A percentile compares a stretch with the other conserved stretches of the same genome.
phyloP scores from a whole-genome alignment of 1,140 invertebrate genomes.

The Megalonaias nervosa region DNA sequence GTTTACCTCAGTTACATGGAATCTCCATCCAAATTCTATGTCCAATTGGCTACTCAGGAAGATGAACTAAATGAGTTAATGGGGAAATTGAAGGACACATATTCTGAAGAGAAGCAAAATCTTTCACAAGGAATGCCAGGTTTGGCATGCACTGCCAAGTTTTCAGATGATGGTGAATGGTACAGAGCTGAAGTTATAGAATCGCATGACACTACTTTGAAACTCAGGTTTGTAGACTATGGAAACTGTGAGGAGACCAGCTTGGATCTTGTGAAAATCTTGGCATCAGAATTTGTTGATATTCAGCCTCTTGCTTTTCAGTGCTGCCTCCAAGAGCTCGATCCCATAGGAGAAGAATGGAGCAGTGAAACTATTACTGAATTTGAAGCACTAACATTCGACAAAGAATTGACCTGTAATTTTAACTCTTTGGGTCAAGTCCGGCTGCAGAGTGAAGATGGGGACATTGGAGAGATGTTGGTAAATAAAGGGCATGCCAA shows the following conservation, averaged over 20 bases:
- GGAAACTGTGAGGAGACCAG: conserved; percentile 72
- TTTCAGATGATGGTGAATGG: conserved; percentile 80
- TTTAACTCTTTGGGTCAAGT: conserved; percentile 43
- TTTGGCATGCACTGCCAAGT: conserved; percentile 82
- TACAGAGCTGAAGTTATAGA: conserved; percentile 79
- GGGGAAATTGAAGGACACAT: conserved; percentile 48
- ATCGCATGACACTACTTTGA: conserved; percentile 46
- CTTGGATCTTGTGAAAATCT: conserved; percentile 31
- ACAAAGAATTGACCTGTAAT: conserved; percentile 51
- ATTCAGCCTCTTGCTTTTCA: conserved; percentile 50
- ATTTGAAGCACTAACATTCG: conserved; percentile 50
- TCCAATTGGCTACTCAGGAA: conserved; percentile 52
- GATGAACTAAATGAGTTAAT: conserved; percentile 70
- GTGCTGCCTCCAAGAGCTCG: conserved; percentile 47
- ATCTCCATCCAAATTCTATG: conserved; percentile 53
- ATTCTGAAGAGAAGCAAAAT: conserved; percentile 12
- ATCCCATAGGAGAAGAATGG: conserved; percentile 42
- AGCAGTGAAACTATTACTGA: conserved; percentile 44
- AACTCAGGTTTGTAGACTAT: conserved; percentile 74
- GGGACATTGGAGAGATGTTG: conserved; percentile 35
- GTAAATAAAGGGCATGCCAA: conserved; percentile 28
- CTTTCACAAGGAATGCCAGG: conserved; percentile 59
- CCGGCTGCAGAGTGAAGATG: conserved; percentile 44
- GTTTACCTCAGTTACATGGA: conserved; percentile 51
- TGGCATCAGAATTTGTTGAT: conserved; percentile 40